Evolutionary conservation across 1,140 invertebrate genomes (phyloP), one percentile per base, ranked within the genome.

Genomic region (Anagrus nilaparvatae): DNA sequence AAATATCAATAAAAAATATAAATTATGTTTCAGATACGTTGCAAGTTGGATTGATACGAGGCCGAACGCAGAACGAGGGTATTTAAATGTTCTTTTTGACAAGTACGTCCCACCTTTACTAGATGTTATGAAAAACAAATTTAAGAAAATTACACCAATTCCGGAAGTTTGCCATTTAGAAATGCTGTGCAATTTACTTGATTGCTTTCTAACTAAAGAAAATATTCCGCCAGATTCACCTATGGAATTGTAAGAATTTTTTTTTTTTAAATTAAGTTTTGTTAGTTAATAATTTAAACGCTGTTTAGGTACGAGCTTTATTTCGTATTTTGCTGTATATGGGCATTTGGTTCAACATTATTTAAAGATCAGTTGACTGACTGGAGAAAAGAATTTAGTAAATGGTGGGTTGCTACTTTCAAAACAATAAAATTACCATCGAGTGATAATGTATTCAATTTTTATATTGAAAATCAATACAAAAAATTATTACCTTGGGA

Each of bases 61-160:
- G n/a, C 72, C 77, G 34, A 70, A 77, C 46, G 70, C 73, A 0
- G 84, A 88, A 59, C 80, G 83, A 38, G 81, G 86, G 1, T 85
- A 84, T 61, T 63, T 97, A 29, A 81, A 80, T 5, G 80, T 93
- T 8, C 71, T 97, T 4, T 96, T 97, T 57, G 92, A 97, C 56
- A 96, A 95, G 60, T 97, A 97, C 58, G 81, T 97, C n/a, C 88
- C 90, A 1, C 71, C 77, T 0, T 71, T 88, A 43, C 66, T 95
- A 28, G 91, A 96, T 47, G 75, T 77, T 0, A 71, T 82, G 21
- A 81, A 82, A 43, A 62, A 60, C 0, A 81, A 83, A 55, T 91
- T 95, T 59, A 94, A 93, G 56, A 89, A 87, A 52, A 88, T 95
- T 19, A 92, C 88, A 0, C 89, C 90, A 1, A 79, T 97, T 10